Evolutionary conservation across 2,113 vertebrate genomes (phyloP).

Genomic region (Triplophysa siluroides): DNA sequence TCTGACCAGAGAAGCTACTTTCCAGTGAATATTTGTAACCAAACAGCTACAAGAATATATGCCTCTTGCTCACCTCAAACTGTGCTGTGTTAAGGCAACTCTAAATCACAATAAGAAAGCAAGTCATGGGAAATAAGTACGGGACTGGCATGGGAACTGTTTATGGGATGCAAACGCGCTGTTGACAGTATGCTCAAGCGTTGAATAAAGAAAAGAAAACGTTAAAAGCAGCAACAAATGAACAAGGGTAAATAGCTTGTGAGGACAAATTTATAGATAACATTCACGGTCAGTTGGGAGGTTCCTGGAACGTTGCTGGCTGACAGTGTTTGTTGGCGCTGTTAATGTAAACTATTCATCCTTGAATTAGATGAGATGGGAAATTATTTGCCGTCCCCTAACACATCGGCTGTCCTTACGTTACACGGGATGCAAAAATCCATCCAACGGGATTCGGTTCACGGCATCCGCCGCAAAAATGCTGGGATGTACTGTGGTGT

Average conservation of each 20-base stretch:
- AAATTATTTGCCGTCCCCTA: conserved; percentile 24
- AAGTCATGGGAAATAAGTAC: conserved; percentile 60
- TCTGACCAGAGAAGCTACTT: conserved; percentile 8
- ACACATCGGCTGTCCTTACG: conserved; percentile 45
- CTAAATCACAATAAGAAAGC: conserved; percentile 18
- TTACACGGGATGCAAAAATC: conserved; percentile 19
- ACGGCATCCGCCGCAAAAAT: conserved; percentile 21
- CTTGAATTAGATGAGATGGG: conserved; percentile 47
- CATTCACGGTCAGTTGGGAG: conserved; percentile 45
- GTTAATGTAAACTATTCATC: conserved; percentile 46
- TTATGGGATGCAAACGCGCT: conserved; percentile 61
- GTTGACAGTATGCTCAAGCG: conserved; percentile 65
- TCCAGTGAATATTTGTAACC: conserved; percentile 9
- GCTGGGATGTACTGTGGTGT: conserved; percentile 25
- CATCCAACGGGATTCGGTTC: conserved; percentile 18
- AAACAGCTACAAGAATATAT: background rate
- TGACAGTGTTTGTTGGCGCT: conserved; percentile 34
- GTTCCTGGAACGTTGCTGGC: conserved; percentile 43
- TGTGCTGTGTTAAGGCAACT: conserved; percentile 31
- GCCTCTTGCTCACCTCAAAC: conserved; percentile 5
- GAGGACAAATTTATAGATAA: conserved; percentile 54
- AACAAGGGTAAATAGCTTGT: conserved; percentile 41
- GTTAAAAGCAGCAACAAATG: conserved; percentile 38
- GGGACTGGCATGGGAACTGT: conserved; percentile 62
- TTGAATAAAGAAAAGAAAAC: conserved; percentile 69